These are phyloP conservation scores for Polyploca ridens DNA, from an alignment of 2,888 invertebrate genomes.

Conservation along the genomic window DNA sequence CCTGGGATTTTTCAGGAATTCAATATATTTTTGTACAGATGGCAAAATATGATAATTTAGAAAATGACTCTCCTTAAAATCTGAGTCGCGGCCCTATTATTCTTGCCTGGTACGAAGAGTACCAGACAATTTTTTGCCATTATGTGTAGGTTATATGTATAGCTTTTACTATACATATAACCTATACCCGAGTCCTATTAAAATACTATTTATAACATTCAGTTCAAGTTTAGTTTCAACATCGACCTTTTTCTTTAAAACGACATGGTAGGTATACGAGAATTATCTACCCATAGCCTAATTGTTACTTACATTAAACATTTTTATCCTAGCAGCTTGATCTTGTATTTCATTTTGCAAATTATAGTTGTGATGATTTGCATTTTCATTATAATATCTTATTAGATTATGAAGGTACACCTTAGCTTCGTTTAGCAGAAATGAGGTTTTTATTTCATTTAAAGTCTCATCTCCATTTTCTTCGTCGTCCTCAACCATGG, in stretches of 20 bases:
- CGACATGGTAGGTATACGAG: background rate
- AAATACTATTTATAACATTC: no score
- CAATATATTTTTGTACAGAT: no score
- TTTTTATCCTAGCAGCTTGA: slow-evolving; percentile 42
- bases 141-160: no score
- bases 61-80: no score
- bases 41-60: no score
- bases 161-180: no score
- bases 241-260: no score
- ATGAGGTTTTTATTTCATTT: slow-evolving; percentile 31
- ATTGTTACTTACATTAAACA: slow-evolving; percentile 51
- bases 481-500: slow-evolving; percentile 20
- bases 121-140: no score
- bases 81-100: no score
- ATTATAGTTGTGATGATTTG: slow-evolving; percentile 10
- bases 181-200: no score
- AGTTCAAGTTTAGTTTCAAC: no score
- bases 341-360: slow-evolving; percentile 29
- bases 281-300: background rate
- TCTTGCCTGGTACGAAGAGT: no score
- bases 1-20: background rate
- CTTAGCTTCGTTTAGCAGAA: slow-evolving; percentile 42
- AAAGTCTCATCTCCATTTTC: slow-evolving; percentile 47
- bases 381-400: slow-evolving; percentile 21
- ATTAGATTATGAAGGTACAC: slow-evolving; percentile 34